Evolutionary conservation across 2,113 vertebrate genomes (phyloP).

Genomic region (Eurystomus gularis): DNA sequence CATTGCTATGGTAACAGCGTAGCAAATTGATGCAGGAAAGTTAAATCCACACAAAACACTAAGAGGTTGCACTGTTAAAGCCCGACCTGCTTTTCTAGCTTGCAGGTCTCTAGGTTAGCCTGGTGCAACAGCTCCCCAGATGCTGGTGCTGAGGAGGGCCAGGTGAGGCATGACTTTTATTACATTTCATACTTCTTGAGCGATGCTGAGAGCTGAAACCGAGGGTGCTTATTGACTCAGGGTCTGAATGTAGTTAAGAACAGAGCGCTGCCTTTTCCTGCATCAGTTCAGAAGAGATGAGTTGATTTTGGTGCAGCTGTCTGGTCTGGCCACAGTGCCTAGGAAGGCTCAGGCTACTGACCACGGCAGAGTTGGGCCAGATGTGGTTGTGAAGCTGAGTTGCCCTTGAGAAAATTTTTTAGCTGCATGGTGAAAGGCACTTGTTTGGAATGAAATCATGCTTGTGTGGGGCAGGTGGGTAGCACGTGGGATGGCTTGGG

Average conservation of each 20-base stretch:
- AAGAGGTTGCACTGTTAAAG: background rate
- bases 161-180: background rate
- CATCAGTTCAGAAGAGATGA: background rate
- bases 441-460: background rate
- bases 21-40: background rate
- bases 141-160: background rate
- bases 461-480: background rate
- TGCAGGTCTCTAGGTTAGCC: background rate
- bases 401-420: background rate
- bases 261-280: background rate
- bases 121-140: background rate
- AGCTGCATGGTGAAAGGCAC: background rate
- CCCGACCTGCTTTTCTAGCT: background rate
- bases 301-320: background rate
- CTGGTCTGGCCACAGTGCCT: fast-evolving
- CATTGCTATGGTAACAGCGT: background rate
- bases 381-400: background rate
- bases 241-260: background rate
- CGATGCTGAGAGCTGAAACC: background rate
- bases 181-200: background rate
- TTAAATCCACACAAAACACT: background rate
- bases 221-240: background rate
- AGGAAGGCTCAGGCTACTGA: background rate
- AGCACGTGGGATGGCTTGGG: background rate
- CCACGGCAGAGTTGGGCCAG: fast-evolving